phyloP scores from a whole-genome alignment of 2,797 vertebrate species.

The Cossypha niveicapilla region DNA sequence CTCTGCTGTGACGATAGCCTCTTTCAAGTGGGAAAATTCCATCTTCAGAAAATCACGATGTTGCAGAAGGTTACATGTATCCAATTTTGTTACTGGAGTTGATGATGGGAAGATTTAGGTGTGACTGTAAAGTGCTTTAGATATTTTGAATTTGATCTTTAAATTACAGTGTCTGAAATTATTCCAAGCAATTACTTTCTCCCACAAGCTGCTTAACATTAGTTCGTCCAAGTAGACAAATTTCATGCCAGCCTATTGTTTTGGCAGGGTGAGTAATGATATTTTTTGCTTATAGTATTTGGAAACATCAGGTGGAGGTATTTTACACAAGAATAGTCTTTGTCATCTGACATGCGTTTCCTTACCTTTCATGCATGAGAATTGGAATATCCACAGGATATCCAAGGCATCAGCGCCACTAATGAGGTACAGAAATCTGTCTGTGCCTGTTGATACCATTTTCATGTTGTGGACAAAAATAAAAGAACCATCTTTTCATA shows the following conservation, averaged over 20 bases:
- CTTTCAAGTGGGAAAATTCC: neutral
- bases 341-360: neutral
- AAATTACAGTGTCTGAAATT: constrained; percentile 28
- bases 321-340: neutral
- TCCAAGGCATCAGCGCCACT: neutral
- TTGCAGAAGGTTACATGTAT: neutral
- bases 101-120: constrained; percentile 2
- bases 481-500: neutral
- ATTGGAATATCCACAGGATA: neutral
- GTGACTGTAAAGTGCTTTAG: constrained; percentile 25
- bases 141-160: constrained; percentile 34
- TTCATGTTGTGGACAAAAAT: neutral
- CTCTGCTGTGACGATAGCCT: neutral
- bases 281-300: constrained; percentile 10
- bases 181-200: constrained; percentile 21
- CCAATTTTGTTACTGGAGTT: neutral
- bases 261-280: constrained; percentile 21
- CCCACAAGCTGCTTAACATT: constrained; percentile 13
- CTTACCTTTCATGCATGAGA: neutral
- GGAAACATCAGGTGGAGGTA: neutral
- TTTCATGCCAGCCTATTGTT: neutral
- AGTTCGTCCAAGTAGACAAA: neutral
- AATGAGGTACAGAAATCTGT: neutral
- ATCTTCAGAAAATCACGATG: neutral
- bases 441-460: neutral